These are phyloP conservation scores for Bradynema listronoti DNA, from an alignment of 1,140 invertebrate species.

Conservation along the genomic window DNA sequence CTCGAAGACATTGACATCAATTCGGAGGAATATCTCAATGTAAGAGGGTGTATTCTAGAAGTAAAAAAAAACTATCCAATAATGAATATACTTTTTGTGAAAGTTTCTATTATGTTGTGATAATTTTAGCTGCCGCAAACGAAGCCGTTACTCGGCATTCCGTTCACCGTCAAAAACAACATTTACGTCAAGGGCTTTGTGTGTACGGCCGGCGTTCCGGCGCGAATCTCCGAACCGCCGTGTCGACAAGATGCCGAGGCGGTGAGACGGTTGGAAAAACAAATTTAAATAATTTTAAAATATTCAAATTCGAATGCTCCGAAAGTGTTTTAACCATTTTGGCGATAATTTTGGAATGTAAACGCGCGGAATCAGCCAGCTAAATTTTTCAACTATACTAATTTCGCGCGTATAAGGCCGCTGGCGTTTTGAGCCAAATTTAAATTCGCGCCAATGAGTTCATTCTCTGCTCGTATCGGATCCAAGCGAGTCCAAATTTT, in stretches of 20 bases:
- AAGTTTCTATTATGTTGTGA: slow-evolving; percentile 3
- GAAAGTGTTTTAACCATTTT: neutral
- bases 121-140: slow-evolving; percentile 21
- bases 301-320: neutral
- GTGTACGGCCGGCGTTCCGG: slow-evolving; percentile 24
- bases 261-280: slow-evolving; percentile 25
- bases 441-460: too few species aligned
- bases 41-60: too few species aligned
- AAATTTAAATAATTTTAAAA: slow-evolving; percentile 6
- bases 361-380: too few species aligned
- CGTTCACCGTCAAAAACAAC: slow-evolving; percentile 54
- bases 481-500: too few species aligned
- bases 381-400: too few species aligned
- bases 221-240: slow-evolving; percentile 10
- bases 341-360: too few species aligned
- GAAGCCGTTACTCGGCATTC: slow-evolving; percentile 52
- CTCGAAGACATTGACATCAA: slow-evolving; percentile 25
- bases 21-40: slow-evolving; percentile 36
- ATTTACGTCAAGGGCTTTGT: slow-evolving; percentile 43
- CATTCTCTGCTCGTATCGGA: too few species aligned
- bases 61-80: too few species aligned
- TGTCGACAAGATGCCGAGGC: slow-evolving; percentile 30
- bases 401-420: too few species aligned
- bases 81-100: too few species aligned
- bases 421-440: too few species aligned